Conservation (phyloP, 1,140 invertebrate species). For the Drosophila tsacasi region DNA sequence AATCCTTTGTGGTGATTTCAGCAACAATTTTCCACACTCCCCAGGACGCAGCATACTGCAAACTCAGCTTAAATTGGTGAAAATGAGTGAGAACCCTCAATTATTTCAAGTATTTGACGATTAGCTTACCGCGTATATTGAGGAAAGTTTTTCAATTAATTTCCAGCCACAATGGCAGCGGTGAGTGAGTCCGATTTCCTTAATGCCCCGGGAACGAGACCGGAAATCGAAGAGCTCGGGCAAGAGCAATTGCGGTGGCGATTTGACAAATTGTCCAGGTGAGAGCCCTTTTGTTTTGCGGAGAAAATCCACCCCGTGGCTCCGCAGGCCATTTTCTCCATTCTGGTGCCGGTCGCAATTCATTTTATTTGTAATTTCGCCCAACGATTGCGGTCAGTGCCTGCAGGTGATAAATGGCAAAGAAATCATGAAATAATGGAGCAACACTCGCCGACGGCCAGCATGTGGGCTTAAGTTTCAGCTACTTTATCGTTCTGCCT, state of each 20-base stretch:
- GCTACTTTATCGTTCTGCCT: slow-evolving; percentile 27
- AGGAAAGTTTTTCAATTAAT: slow-evolving; percentile 81
- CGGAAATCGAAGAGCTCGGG: slow-evolving; percentile 64
- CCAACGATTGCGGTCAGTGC: slow-evolving; percentile 40
- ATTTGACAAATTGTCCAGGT: slow-evolving; percentile 79
- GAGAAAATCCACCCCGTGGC: not conserved
- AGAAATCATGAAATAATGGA: slow-evolving; percentile 77
- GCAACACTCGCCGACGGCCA: slow-evolving; percentile 67
- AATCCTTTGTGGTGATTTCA: slow-evolving; percentile 1
- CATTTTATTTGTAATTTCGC: slow-evolving; percentile 74
- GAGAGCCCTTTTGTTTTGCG: slow-evolving; percentile 68
- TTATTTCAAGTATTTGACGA: slow-evolving; percentile 80
- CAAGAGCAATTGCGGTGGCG: slow-evolving; percentile 76
- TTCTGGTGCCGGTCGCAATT: slow-evolving; percentile 29
- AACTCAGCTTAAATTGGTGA: slow-evolving; percentile 45
- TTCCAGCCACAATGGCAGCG: slow-evolving; percentile 51
- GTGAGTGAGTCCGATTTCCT: slow-evolving; percentile 42
- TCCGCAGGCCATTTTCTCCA: slow-evolving; percentile 29
- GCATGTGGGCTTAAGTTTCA: slow-evolving; percentile 54
- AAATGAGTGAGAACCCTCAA: slow-evolving; percentile 51
- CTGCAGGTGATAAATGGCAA: slow-evolving; percentile 80
- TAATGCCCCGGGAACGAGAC: slow-evolving; percentile 35
- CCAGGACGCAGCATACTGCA: not conserved
- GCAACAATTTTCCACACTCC: not conserved
- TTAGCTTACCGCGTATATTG: slow-evolving; percentile 60